phyloP scores from a whole-genome alignment of 2,888 invertebrate genomes.

The Azorinus chamasolen region DNA sequence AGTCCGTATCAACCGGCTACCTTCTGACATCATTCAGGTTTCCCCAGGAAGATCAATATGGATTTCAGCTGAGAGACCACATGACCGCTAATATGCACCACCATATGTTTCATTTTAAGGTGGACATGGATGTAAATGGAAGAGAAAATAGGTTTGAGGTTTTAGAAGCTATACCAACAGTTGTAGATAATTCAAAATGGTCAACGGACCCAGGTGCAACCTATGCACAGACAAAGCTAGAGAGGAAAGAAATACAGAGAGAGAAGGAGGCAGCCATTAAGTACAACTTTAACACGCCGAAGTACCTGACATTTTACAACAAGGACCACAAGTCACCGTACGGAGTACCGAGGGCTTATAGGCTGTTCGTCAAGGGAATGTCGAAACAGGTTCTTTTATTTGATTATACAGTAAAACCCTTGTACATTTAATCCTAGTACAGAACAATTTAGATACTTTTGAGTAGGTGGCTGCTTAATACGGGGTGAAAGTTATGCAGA shows the following conservation, averaged over 20 bases:
- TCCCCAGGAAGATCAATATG: slow-evolving; percentile 53
- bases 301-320: slow-evolving; percentile 76
- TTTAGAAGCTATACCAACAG: slow-evolving; percentile 62
- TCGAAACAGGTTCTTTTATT: slow-evolving; percentile 26
- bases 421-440: too few relatives aligned
- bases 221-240: slow-evolving; percentile 46
- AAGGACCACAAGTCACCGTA: slow-evolving; percentile 56
- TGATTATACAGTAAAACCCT: too few relatives aligned
- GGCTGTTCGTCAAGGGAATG: slow-evolving; percentile 52
- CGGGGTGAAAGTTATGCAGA: too few relatives aligned
- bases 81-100: slow-evolving; percentile 74
- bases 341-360: slow-evolving; percentile 71
- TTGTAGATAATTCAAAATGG: slow-evolving; percentile 46
- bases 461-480: too few relatives aligned
- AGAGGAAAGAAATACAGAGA: slow-evolving; percentile 43
- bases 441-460: too few relatives aligned
- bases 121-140: slow-evolving; percentile 74
- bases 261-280: slow-evolving; percentile 75
- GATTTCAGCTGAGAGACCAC: slow-evolving; percentile 63
- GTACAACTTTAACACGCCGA: slow-evolving; percentile 76
- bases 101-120: slow-evolving; percentile 78
- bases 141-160: slow-evolving; percentile 74
- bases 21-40: slow-evolving; percentile 63
- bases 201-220: slow-evolving; percentile 43
- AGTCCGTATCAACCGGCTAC: slow-evolving; percentile 74